These are phyloP conservation scores for Misgurnus mizolepis DNA, from an alignment of 2,113 vertebrate species.

Conservation along the genomic window DNA sequence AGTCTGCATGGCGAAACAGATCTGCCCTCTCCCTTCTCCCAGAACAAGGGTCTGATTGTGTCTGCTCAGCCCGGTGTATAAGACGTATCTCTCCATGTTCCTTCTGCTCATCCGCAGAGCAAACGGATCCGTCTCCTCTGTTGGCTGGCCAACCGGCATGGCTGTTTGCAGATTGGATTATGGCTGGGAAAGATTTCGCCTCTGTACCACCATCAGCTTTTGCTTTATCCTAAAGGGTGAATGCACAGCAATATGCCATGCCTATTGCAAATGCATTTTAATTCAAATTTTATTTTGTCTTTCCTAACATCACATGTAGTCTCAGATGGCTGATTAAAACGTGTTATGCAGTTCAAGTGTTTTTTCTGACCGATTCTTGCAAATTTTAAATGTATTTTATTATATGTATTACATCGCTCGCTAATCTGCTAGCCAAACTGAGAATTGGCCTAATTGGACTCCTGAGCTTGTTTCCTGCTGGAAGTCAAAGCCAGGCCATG, in stretches of 20 bases:
- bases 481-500: conserved; percentile 67
- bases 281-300: neutral
- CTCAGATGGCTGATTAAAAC: neutral
- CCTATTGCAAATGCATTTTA: neutral
- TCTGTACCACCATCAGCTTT: conserved; percentile 16
- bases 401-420: neutral
- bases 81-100: conserved; percentile 60
- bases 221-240: neutral
- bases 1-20: conserved; percentile 56
- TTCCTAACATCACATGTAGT: neutral
- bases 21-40: conserved; percentile 43
- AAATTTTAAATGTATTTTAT: neutral
- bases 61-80: conserved; percentile 67
- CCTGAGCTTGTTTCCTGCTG: conserved; percentile 68
- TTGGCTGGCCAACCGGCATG: conserved; percentile 27
- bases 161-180: conserved; percentile 56
- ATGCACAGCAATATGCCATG: neutral
- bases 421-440: conserved; percentile 57
- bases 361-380: neutral
- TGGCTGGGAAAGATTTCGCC: conserved; percentile 29
- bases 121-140: conserved; percentile 59
- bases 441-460: conserved; percentile 66
- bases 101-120: conserved; percentile 55
- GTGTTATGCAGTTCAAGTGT: too few relatives aligned
- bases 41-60: conserved; percentile 67